These are phyloP conservation scores for Platypus cylindrus DNA, from an alignment of 2,888 invertebrate species.

Conservation along the genomic window DNA sequence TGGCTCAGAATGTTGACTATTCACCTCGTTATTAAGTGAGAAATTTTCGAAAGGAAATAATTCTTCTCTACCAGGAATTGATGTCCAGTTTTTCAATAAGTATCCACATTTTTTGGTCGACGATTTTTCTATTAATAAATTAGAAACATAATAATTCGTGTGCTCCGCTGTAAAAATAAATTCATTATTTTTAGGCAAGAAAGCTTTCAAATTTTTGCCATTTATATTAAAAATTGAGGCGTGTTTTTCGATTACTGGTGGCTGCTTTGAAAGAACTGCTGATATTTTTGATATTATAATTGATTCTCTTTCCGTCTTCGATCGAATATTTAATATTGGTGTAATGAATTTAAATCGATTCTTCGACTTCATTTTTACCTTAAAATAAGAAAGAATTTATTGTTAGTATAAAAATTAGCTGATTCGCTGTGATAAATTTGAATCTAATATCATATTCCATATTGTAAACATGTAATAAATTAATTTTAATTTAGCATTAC, in stretches of 20 bases:
- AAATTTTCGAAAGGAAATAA: too few relatives aligned
- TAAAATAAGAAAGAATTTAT: neutral
- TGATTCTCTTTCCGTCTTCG: slow-evolving; percentile 26
- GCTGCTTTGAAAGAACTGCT: slow-evolving; percentile 18
- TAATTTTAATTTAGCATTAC: too few relatives aligned
- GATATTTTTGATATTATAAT: slow-evolving; percentile 29
- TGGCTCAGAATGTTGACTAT: too few relatives aligned
- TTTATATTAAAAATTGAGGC: neutral
- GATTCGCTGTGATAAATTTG: too few relatives aligned
- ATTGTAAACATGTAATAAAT: too few relatives aligned
- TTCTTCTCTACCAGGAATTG: slow-evolving; percentile 51
- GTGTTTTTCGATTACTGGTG: neutral
- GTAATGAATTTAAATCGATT: slow-evolving; percentile 26
- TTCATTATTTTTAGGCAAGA: slow-evolving; percentile 1
- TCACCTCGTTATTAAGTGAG: too few relatives aligned
- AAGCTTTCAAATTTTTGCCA: neutral
- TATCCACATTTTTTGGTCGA: slow-evolving; percentile 33
- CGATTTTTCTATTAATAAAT: too few relatives aligned
- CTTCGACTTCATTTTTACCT: slow-evolving; percentile 10
- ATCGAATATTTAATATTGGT: slow-evolving; percentile 28
- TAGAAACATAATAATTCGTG: too few relatives aligned
- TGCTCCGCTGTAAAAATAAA: slow-evolving; percentile 11
- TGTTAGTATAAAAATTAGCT: too few relatives aligned
- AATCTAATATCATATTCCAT: too few relatives aligned
- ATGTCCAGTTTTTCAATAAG: slow-evolving; percentile 47